A percentile compares a stretch with the other conserved stretches of the same genome.
phyloP scores from a whole-genome alignment of 2,797 vertebrate species.

The Rhinophrynus dorsalis region DNA sequence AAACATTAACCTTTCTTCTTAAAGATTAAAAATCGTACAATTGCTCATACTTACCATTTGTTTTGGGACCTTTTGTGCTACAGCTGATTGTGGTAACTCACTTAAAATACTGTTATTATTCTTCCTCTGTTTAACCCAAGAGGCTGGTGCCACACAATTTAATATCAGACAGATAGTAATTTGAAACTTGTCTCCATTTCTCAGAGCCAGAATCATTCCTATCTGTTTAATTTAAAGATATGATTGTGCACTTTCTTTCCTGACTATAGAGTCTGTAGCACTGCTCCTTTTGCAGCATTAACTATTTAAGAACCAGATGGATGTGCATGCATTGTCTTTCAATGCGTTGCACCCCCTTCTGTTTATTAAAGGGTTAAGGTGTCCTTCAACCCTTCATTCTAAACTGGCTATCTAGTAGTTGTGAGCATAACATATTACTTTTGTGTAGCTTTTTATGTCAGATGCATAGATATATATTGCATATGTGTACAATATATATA shows the following conservation, averaged over 20 bases:
- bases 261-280: neutral
- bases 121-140: conserved; percentile 31
- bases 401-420: no score
- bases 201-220: conserved; percentile 1
- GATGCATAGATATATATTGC: no score
- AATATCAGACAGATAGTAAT: conserved; percentile 32
- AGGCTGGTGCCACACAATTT: conserved; percentile 36
- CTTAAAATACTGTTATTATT: conserved; percentile 48
- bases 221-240: conserved; percentile 14
- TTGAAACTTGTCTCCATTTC: conserved; percentile 54
- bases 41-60: conserved; percentile 44
- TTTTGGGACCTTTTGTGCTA: conserved; percentile 28
- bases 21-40: conserved; percentile 34
- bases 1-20: conserved; percentile 42
- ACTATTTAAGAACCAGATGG: no score
- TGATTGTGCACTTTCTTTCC: conserved; percentile 1
- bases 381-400: no score
- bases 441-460: no score
- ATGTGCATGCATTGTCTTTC: no score
- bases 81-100: conserved; percentile 22
- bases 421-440: no score
- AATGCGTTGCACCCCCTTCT: no score
- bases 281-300: neutral
- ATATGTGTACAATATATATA: no score
- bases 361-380: no score